Evolutionary conservation across 2,797 vertebrate species (phyloP).

Genomic region (Capromys pilorides): DNA sequence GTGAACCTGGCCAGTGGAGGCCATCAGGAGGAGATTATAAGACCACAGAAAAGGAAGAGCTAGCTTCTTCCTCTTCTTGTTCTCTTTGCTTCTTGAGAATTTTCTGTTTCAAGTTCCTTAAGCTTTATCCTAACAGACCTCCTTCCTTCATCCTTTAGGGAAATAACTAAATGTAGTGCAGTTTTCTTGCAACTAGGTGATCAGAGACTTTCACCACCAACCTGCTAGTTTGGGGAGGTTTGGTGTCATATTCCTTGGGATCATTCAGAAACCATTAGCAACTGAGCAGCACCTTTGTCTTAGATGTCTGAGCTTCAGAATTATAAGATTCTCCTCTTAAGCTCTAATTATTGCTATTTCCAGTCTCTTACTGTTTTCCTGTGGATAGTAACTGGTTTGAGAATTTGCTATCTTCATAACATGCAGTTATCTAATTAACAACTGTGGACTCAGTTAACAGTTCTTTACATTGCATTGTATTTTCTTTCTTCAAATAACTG

Average conservation of each 20-base stretch:
- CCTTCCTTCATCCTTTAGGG: not conserved
- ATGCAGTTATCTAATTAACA: not conserved
- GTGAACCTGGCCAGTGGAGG: not conserved
- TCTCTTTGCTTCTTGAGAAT: not conserved
- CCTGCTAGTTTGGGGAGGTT: not conserved
- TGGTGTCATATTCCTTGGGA: not conserved
- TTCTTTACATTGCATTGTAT: not conserved
- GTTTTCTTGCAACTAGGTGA: not conserved
- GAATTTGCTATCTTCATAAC: not conserved
- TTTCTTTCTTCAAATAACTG: constrained; percentile 30
- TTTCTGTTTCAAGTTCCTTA: not conserved
- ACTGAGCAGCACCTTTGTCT: not conserved
- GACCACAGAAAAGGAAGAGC: not conserved
- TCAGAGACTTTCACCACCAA: not conserved
- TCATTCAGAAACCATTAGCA: not conserved
- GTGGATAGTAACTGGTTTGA: not conserved
- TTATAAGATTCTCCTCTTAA: not conserved
- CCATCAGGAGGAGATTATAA: not conserved
- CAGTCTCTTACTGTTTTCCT: not conserved
- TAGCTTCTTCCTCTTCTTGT: not conserved
- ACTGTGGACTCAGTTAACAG: not conserved
- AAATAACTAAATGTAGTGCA: not conserved
- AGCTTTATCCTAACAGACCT: not conserved
- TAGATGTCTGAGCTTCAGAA: not conserved
- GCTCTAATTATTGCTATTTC: not conserved